Evolutionary conservation across 2,888 invertebrate genomes (phyloP).

Genomic region (Syrphus vitripennis): DNA sequence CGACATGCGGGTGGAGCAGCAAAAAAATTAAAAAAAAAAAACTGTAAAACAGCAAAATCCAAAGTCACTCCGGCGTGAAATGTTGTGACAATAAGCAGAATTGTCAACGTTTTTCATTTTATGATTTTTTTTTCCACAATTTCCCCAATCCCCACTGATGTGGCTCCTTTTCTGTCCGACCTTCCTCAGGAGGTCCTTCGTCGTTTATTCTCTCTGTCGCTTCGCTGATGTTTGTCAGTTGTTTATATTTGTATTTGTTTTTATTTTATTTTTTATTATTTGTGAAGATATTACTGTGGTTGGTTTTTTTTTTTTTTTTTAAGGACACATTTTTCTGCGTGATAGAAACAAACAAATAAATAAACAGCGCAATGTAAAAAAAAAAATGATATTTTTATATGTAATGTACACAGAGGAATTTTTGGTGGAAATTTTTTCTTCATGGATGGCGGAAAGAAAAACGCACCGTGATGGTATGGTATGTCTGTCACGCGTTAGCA

Average conservation of each 20-base stretch:
- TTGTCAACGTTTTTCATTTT: constrained; percentile 69
- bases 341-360: constrained; percentile 47
- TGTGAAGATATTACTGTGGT: constrained; percentile 42
- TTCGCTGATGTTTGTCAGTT: constrained; percentile 45
- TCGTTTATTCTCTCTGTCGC: constrained; percentile 13
- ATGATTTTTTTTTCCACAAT: constrained; percentile 23
- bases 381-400: too few relatives aligned
- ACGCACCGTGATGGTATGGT: not conserved
- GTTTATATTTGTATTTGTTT: constrained; percentile 39
- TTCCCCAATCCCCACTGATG: not conserved
- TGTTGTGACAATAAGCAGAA: constrained; percentile 72
- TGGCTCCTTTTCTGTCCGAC: not conserved
- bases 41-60: constrained; percentile 46
- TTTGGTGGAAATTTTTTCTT: constrained; percentile 49
- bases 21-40: constrained; percentile 2
- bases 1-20: constrained; percentile 23
- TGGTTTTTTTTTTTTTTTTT: too few relatives aligned
- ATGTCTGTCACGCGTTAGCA: constrained; percentile 56
- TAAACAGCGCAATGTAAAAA: constrained; percentile 18
- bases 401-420: constrained; percentile 24
- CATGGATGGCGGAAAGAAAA: constrained; percentile 15
- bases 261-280: not conserved
- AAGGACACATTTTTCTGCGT: constrained; percentile 40
- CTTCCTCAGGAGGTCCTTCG: constrained; percentile 18
- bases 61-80: constrained; percentile 69